Evolutionary conservation across 2,888 invertebrate genomes (phyloP).

Genomic region (Biston betularia): DNA sequence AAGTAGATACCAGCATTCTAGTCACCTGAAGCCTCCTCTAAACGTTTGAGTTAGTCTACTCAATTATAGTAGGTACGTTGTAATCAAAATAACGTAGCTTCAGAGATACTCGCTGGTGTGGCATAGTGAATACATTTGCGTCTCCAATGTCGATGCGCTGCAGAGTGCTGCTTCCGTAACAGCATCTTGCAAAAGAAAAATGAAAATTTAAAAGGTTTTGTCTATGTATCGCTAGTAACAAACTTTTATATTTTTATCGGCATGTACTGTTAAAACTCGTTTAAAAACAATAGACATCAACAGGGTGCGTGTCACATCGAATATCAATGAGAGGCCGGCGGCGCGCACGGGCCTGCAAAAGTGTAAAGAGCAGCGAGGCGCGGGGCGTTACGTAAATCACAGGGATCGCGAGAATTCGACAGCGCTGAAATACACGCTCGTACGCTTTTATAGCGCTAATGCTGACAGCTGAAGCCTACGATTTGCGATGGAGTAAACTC

Average conservation of each 20-base stretch:
- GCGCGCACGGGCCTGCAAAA: slow-evolving; percentile 81
- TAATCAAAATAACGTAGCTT: too few relatives aligned
- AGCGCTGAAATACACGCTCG: slow-evolving; percentile 66
- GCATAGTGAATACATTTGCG: too few relatives aligned
- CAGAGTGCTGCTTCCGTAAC: too few relatives aligned
- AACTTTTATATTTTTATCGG: neutral
- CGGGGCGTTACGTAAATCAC: slow-evolving; percentile 81
- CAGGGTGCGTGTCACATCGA: slow-evolving; percentile 66
- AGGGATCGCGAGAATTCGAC: slow-evolving; percentile 71
- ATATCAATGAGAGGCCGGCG: slow-evolving; percentile 82
- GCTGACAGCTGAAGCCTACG: slow-evolving; percentile 27
- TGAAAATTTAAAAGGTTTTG: too few relatives aligned
- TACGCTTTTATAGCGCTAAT: slow-evolving; percentile 39
- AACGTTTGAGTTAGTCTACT: too few relatives aligned
- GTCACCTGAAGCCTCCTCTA: too few relatives aligned
- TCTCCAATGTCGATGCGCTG: too few relatives aligned
- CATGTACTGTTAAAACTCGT: neutral
- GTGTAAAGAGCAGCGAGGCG: slow-evolving; percentile 83
- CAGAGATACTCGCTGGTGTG: too few relatives aligned
- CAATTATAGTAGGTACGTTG: too few relatives aligned
- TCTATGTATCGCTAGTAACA: neutral
- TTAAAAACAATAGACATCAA: slow-evolving; percentile 52
- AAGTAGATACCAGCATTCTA: too few relatives aligned
- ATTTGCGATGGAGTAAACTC: slow-evolving; percentile 2
- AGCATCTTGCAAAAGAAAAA: too few relatives aligned